phyloP scores from a whole-genome alignment of 2,113 vertebrate species.

The Alligator mississippiensis region DNA sequence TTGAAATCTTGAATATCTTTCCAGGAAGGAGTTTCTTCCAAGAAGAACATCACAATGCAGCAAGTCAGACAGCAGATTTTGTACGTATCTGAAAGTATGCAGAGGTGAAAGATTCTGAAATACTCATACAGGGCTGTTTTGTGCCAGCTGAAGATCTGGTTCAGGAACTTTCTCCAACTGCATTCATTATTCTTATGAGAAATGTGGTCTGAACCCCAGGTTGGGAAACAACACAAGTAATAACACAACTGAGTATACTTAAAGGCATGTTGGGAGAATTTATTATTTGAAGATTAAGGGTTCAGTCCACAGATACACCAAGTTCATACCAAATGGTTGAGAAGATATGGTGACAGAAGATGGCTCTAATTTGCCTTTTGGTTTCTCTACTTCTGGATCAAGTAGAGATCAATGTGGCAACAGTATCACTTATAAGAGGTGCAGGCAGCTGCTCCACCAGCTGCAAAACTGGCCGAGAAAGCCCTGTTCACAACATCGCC shows the following conservation, averaged over 20 bases:
- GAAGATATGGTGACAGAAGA: background rate
- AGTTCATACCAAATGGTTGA: background rate
- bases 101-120: conserved; percentile 41
- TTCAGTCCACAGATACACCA: background rate
- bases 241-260: background rate
- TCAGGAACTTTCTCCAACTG: conserved; percentile 42
- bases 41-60: background rate
- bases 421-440: background rate
- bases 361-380: background rate
- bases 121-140: background rate
- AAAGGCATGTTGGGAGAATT: background rate
- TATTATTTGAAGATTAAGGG: conserved; percentile 8
- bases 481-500: accelerated
- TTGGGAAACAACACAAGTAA: background rate
- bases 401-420: background rate
- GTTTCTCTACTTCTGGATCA: background rate
- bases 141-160: background rate
- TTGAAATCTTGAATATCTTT: background rate
- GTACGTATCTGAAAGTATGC: conserved; percentile 17
- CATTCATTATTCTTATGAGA: background rate
- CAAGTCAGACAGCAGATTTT: conserved; percentile 7
- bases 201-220: background rate
- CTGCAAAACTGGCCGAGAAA: background rate
- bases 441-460: background rate
- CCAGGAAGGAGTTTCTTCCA: conserved; percentile 9